Conservation (phyloP, 30 jellyfish, hydroid and myxozoan genomes). For the Catostylus mosaicus region DNA sequence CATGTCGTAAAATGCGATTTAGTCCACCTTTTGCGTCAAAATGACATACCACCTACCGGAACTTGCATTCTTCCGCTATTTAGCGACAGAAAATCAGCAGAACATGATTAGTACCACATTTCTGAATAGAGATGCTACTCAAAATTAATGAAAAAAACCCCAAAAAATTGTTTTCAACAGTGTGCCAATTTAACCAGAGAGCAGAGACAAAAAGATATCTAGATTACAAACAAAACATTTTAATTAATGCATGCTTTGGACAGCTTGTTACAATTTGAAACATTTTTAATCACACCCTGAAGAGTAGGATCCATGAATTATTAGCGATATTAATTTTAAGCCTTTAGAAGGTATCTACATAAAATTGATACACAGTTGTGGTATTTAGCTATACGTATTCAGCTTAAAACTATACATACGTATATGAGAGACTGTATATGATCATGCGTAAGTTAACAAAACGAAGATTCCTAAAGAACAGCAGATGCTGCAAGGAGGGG, state of each 20-base stretch:
- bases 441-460: not conserved
- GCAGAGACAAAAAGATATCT: not conserved
- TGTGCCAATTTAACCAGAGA: too few relatives aligned
- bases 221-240: not conserved
- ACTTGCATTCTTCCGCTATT: too few relatives aligned
- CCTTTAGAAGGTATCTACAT: slow-evolving; percentile 26
- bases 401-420: not conserved
- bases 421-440: not conserved
- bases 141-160: too few relatives aligned
- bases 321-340: slow-evolving; percentile 9
- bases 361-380: slow-evolving; percentile 2
- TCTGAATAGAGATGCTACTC: too few relatives aligned
- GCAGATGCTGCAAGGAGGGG: too few relatives aligned
- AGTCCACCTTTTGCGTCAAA: too few relatives aligned
- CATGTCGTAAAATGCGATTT: too few relatives aligned
- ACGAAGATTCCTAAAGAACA: too few relatives aligned
- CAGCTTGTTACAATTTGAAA: slow-evolving; percentile 32
- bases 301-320: slow-evolving; percentile 14
- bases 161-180: too few relatives aligned
- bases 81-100: too few relatives aligned
- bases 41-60: too few relatives aligned
- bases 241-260: slow-evolving; percentile 22
- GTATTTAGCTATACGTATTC: not conserved
- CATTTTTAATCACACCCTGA: slow-evolving; percentile 28
- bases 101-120: too few relatives aligned